Percentiles rank a stretch among this genome's conserved stretches.
Conservation (phyloP, 1,140 invertebrate species). For the Drosophila sucinea region DNA sequence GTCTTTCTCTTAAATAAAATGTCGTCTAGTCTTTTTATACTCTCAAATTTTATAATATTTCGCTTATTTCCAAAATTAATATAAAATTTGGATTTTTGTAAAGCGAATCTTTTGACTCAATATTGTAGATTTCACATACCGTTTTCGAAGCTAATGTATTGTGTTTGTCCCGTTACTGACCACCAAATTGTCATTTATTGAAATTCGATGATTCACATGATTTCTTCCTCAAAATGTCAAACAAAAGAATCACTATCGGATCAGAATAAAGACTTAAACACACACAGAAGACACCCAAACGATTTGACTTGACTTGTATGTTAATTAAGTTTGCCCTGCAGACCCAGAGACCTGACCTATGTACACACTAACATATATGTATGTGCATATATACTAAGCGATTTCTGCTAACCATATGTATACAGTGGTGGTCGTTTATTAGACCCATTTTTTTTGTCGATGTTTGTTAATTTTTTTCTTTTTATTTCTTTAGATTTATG, state of each 20-base stretch:
- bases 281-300: constrained; percentile 16
- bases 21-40: no score
- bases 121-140: not conserved
- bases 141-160: not conserved
- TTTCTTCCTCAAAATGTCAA: not conserved
- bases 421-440: no score
- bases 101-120: no score
- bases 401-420: not conserved
- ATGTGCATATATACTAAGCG: constrained; percentile 10
- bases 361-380: constrained; percentile 32
- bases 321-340: constrained; percentile 56
- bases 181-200: not conserved
- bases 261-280: constrained; percentile 15
- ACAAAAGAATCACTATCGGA: constrained; percentile 12
- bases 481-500: no score
- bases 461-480: no score
- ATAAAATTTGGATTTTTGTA: no score
- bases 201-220: not conserved
- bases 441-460: no score
- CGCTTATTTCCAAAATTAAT: no score
- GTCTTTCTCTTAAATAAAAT: no score
- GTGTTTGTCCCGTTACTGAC: not conserved
- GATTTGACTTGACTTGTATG: constrained; percentile 22
- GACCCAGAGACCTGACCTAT: constrained; percentile 75
- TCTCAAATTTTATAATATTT: no score